A percentile compares a stretch with the other conserved stretches of the same genome.
phyloP scores from a whole-genome alignment of 2,113 vertebrate species.

The Oryzias curvinotus region DNA sequence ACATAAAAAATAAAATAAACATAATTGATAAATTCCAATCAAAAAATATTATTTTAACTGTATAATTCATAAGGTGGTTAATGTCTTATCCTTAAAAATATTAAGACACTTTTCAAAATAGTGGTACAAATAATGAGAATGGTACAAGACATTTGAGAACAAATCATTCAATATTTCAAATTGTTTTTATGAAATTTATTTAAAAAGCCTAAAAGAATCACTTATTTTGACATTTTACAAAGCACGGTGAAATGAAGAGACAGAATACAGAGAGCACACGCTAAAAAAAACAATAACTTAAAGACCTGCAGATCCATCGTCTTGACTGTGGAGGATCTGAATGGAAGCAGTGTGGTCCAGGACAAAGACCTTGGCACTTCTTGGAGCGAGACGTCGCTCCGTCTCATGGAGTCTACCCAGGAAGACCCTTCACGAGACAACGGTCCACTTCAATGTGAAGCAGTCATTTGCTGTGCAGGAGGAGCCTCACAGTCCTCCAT shows the following conservation, averaged over 20 bases:
- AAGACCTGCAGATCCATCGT: slow-evolving; percentile 74
- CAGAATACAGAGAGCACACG: slow-evolving; percentile 45
- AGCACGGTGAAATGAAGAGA: slow-evolving; percentile 64
- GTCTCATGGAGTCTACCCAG: slow-evolving; percentile 71
- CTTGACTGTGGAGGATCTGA: slow-evolving; percentile 57
- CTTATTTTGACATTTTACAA: slow-evolving; percentile 62
- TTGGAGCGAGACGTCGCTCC: slow-evolving; percentile 65
- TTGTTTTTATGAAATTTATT: slow-evolving; percentile 73
- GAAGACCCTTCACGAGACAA: slow-evolving; percentile 55
- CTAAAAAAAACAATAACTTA: slow-evolving; percentile 73
- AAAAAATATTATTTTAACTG: no score
- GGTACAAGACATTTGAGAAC: no score
- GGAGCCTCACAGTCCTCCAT: slow-evolving; percentile 35
- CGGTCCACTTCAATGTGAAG: slow-evolving; percentile 83
- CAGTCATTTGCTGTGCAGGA: slow-evolving; percentile 67
- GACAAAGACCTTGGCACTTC: slow-evolving; percentile 72
- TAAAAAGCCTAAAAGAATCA: slow-evolving; percentile 78
- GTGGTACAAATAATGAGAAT: not conserved
- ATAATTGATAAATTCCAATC: no score
- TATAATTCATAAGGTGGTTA: no score
- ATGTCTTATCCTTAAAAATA: no score
- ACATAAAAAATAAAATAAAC: no score
- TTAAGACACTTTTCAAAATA: no score
- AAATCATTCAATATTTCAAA: not conserved
- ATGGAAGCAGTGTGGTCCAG: slow-evolving; percentile 45